These are phyloP conservation scores for Sorex maritimensis DNA, from an alignment of 2,797 vertebrate genomes.

Conservation along the genomic window DNA sequence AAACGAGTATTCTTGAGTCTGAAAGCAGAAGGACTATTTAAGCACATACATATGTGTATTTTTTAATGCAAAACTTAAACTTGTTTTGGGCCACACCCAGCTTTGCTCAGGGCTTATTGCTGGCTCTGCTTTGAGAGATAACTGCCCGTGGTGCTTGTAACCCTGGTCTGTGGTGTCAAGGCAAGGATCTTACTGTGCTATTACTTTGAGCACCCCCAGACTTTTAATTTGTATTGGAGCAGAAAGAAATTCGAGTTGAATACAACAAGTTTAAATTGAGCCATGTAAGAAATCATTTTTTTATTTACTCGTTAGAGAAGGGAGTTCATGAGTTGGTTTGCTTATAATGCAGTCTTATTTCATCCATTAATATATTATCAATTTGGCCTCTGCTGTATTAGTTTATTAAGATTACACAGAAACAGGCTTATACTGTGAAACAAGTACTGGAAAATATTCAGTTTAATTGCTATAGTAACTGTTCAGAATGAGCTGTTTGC, in stretches of 20 bases:
- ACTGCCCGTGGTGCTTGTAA: too few relatives aligned
- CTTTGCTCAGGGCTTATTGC: too few relatives aligned
- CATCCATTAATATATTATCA: constrained; percentile 31
- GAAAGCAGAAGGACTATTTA: constrained; percentile 42
- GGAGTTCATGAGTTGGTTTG: background rate
- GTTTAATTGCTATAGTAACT: constrained; percentile 51
- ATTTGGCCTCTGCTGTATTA: background rate
- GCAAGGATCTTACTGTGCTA: too few relatives aligned
- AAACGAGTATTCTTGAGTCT: constrained; percentile 5
- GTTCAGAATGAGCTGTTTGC: constrained; percentile 70
- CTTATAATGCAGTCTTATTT: background rate
- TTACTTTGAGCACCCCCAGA: background rate
- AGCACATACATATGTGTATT: background rate
- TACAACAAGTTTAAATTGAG: constrained; percentile 45
- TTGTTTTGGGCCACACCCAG: background rate
- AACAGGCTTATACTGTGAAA: constrained; percentile 17
- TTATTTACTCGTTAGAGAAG: too few relatives aligned
- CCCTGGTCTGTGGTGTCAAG: too few relatives aligned
- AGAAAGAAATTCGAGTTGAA: constrained; percentile 42
- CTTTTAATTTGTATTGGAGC: constrained; percentile 31
- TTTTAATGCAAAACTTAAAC: constrained; percentile 47
- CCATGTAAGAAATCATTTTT: background rate
- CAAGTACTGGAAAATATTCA: background rate
- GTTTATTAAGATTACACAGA: constrained; percentile 38
- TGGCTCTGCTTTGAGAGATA: too few relatives aligned